Evolutionary conservation across 2,113 vertebrate species (phyloP), one percentile per base, ranked within the genome.

Genomic region (Apaloderma vittatum): DNA sequence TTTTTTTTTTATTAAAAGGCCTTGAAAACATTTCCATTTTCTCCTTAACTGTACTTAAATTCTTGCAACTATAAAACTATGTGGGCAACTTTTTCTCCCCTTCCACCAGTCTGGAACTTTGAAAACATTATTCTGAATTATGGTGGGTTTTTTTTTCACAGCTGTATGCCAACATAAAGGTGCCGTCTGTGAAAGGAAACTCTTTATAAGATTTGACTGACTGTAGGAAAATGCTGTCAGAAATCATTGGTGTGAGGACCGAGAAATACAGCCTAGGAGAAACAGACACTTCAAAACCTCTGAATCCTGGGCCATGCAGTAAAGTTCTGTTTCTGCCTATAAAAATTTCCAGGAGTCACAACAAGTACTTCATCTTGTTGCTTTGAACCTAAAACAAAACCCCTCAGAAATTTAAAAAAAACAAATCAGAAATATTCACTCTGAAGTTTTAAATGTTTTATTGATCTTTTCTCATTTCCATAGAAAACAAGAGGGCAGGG

Each of bases 231-330:
- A 75, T 46, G 11, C 4, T 63, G n/a, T 27, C 45, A 51, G 51
- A 91, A 84, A 7, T 73, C 77, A 26, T 17, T 73, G 29, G n/a
- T n/a, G 17, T 4, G 1, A 65, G 11, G 14, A 80, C 54, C 22
- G 9, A 22, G 34, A 75, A 88, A 79, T 27, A 59, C 2, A 72
- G 29, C 27, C 27, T 82, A 4, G n/a, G 18, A 92, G 48, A 91
- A 86, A 76, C 4, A 36, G 27, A 16, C 7, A 17, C 8, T 46
- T 85, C 13, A 45, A 90, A 92, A 70, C 15, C 43, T 24, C 6
- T 15, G 51, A 45, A 30, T 4, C 0, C 36, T 66, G 11, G 37
- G 30, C 58, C 10, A 26, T 0, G 1, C 4, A 67, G 30, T 34
- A 78, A 74, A 67, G 15, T 52, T 88, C 17, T 12, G 1, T 19